phyloP scores from a whole-genome alignment of 2,113 vertebrate genomes.

The Phrynosoma platyrhinos region DNA sequence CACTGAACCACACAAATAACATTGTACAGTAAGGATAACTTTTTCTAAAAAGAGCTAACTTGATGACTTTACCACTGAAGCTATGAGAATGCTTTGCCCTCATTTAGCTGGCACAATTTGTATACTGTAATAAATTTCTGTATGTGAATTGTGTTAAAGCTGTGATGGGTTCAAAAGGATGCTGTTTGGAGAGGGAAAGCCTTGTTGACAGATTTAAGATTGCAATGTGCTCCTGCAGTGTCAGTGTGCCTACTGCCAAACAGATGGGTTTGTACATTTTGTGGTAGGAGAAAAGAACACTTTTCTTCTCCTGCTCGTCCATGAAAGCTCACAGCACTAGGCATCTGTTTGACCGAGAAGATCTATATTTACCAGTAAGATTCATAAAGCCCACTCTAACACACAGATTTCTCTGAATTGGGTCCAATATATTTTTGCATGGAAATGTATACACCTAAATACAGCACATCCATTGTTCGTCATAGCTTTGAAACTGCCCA shows the following conservation, averaged over 20 bases:
- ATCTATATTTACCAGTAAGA: not conserved
- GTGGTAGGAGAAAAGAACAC: not conserved
- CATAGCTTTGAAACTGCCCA: slow-evolving; percentile 45
- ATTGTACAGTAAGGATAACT: not conserved
- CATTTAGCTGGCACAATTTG: not conserved
- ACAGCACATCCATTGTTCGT: slow-evolving; percentile 22
- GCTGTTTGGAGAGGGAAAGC: not conserved
- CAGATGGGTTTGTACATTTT: not conserved
- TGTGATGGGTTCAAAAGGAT: not conserved
- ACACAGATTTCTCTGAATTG: slow-evolving; percentile 27
- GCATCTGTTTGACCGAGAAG: slow-evolving; percentile 17
- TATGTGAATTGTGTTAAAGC: not conserved
- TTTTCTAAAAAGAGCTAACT: not conserved
- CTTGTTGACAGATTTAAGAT: not conserved
- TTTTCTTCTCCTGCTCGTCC: not conserved
- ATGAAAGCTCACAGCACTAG: not conserved
- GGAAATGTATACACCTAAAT: slow-evolving; percentile 37
- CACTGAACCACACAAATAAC: not conserved
- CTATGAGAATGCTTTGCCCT: not conserved
- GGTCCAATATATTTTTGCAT: slow-evolving; percentile 36
- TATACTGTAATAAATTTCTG: not conserved
- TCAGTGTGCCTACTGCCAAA: not conserved
- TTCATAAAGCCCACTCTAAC: not conserved
- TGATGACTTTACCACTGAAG: not conserved
- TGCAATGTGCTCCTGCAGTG: not conserved